phyloP scores from a whole-genome alignment of 2,888 invertebrate genomes.

The Lithosia quadra region DNA sequence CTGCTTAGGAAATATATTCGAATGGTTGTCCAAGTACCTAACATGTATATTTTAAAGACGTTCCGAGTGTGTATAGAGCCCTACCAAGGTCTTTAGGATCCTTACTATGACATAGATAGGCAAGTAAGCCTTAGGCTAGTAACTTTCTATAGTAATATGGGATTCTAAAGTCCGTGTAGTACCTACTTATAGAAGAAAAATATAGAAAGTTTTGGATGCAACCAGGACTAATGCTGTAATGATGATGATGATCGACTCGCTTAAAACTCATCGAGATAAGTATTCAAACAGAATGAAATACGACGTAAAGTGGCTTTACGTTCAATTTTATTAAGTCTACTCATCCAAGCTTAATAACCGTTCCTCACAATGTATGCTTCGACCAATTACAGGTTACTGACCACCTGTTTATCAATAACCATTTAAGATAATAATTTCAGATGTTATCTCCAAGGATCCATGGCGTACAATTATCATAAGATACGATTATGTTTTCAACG shows the following conservation, averaged over 20 bases:
- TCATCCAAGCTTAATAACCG: not conserved
- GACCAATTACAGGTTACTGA: slow-evolving; percentile 33
- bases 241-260: not conserved
- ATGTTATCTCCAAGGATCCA: slow-evolving; percentile 64
- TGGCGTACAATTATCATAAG: slow-evolving; percentile 56
- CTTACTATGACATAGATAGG: too few species aligned
- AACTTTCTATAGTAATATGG: too few species aligned
- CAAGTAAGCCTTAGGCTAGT: too few species aligned
- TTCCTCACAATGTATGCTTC: not conserved
- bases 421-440: slow-evolving; percentile 51
- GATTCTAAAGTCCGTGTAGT: not conserved
- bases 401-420: slow-evolving; percentile 39
- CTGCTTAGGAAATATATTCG: too few species aligned
- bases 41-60: too few species aligned
- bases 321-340: not conserved
- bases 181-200: too few species aligned
- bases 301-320: not conserved
- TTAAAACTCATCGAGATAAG: not conserved
- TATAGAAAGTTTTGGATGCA: not conserved
- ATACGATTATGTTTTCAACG: slow-evolving; percentile 47
- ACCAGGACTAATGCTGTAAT: not conserved
- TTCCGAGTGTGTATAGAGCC: too few species aligned
- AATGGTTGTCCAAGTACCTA: too few species aligned
- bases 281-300: not conserved
- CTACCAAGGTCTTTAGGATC: too few species aligned